Conservation (phyloP, 2,113 vertebrate species). For the Prionailurus bengalensis region DNA sequence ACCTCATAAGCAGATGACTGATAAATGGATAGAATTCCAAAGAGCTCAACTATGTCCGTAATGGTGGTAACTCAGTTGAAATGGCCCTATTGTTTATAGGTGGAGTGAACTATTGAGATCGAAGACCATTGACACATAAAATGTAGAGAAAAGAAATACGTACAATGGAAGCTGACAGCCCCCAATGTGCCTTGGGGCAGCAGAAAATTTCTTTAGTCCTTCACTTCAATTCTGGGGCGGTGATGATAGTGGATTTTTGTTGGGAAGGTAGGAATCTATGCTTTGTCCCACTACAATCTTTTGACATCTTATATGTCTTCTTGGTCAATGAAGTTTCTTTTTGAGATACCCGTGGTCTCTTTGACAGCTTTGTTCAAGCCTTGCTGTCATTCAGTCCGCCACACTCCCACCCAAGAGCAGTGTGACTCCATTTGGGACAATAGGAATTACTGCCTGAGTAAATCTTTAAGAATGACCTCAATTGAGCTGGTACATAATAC, state of each 20-base stretch:
- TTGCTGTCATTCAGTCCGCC: not conserved
- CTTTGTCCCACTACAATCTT: not conserved
- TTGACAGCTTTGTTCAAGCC: not conserved
- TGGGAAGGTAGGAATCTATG: not conserved
- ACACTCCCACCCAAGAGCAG: not conserved
- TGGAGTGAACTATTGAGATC: not conserved
- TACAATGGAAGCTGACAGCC: not conserved
- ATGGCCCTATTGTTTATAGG: not conserved
- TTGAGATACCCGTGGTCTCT: not conserved
- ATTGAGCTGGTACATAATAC: not conserved
- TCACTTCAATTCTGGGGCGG: not conserved
- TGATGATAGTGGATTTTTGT: not conserved
- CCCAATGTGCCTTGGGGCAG: not conserved
- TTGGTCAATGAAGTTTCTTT: not conserved
- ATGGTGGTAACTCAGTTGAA: not conserved
- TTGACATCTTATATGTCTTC: not conserved
- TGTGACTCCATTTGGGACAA: not conserved
- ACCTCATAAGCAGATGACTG: not conserved
- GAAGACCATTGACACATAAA: not conserved
- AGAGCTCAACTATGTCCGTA: not conserved
- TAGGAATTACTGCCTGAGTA: not conserved
- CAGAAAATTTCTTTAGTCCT: not conserved
- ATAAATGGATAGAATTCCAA: not conserved
- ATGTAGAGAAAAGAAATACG: not conserved
- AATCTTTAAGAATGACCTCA: not conserved